Conservation (phyloP, 2,888 invertebrate species). For the Leuctra nigra region DNA sequence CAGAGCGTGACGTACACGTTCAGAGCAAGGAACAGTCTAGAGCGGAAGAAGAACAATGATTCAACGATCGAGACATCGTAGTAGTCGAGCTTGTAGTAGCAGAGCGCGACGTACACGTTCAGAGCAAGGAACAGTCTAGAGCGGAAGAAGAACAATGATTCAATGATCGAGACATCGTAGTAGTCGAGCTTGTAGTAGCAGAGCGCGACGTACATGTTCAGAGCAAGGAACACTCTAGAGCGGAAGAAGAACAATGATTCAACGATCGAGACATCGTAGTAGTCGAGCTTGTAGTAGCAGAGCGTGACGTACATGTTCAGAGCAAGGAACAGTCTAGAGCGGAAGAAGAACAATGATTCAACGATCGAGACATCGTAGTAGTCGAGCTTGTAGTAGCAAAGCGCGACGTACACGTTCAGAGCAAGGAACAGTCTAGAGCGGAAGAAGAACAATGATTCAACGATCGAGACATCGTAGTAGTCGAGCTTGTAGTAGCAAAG, state of each 20-base stretch:
- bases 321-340: constrained; percentile 87
- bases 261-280: constrained; percentile 96
- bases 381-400: constrained; percentile 97
- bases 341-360: too few relatives aligned
- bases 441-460: too few relatives aligned
- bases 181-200: constrained; percentile 99
- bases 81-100: constrained; percentile 97
- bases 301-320: constrained; percentile 95
- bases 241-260: too few relatives aligned
- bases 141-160: neutral
- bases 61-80: constrained; percentile 97
- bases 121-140: constrained; percentile 81
- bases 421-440: constrained; percentile 75
- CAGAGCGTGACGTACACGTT: constrained; percentile 97
- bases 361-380: constrained; percentile 97
- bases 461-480: constrained; percentile 96
- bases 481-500: constrained; percentile 97
- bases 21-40: constrained; percentile 81
- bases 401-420: constrained; percentile 91
- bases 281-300: constrained; percentile 97
- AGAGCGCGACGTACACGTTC: constrained; percentile 94
- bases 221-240: constrained; percentile 75
- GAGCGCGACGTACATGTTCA: constrained; percentile 94
- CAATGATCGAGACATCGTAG: constrained; percentile 95
- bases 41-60: neutral